Evolutionary conservation across 2,797 vertebrate genomes (phyloP), one percentile per base, ranked within the genome.

Genomic region (Graptemys geographica): DNA sequence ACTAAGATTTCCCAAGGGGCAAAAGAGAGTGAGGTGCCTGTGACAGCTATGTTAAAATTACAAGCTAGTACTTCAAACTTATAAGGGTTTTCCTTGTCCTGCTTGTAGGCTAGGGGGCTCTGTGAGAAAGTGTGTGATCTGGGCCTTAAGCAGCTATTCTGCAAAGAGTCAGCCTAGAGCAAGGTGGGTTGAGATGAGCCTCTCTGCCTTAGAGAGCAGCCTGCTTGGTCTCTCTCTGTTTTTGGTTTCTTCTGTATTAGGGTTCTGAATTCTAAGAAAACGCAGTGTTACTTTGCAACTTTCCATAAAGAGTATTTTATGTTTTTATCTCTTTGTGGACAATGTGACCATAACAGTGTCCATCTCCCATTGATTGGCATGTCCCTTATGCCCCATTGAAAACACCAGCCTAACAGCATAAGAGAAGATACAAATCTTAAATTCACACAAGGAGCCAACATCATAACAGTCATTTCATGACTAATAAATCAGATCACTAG

Each of bases 351-450:
- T 41, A 37, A 69, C 5, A 72, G 5, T 11, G 19, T 23, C 44
- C 74, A 49, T 44, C 47, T 78, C 41, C 8, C 13, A 78, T 31
- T 28, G 27, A 78, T 31, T 41, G 27, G 25, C 27, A 49, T 23
- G 87, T 69, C 23, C 18, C 0, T 0, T 1, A 62, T 6, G 4
- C 12, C n/a, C 69, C n/a, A 28, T 0, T 80, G 69, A 88, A 90
- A 86, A 79, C 47, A 33, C 89, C 41, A 11, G 4, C 47, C 12
- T 41, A 31, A 18, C 11, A 65, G 2, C 2, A 0, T 81, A 33
- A 11, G 19, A 69, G n/a, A 41, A 10, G 65, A 72, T 72, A 72
- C 65, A 72, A 69, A 37, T 37, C 62, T 69, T 69, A 69, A 47
- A 9, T 31, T 89, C 31, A 69, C 56, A 2, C 6, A 25, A 56